Evolutionary conservation across 92 coral and sea anemone species (phyloP), one percentile per base, ranked within the genome.

Genomic region (Diadumene lineata): DNA sequence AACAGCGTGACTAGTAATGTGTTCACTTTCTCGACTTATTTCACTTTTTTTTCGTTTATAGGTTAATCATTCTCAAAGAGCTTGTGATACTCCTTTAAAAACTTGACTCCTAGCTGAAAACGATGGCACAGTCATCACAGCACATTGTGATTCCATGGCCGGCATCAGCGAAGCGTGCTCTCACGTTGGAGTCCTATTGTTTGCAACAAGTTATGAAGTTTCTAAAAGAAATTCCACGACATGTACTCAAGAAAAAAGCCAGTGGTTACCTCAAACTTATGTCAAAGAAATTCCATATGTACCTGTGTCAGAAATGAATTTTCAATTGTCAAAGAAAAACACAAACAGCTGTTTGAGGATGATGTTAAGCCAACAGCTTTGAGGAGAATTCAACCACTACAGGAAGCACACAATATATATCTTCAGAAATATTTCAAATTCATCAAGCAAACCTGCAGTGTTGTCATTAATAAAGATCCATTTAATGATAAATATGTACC

Each of bases 391-490:
- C 1, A 21, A 69, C 24, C 34, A 46, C 1, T 7, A 3, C 72
- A 27, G 46, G 28, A 32, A 32, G 23, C 27, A 22, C 74, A 79
- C 64, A n/a, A n/a, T n/a, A 60, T 67, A 10, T 24, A 61, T 70
- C 34, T 80, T 17, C 17, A 51, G 31, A 31, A 63, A 23, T 53
- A 48, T 73, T 31, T 60, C 86, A 9, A 34, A 21, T 17, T 46
- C 66, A 22, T 21, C 31, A 17, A 65, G 30, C 15, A 82, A 68
- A 68, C 32, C 80, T 25, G 86, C 72, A 43, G 57, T 74, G 18
- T 56, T 82, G 24, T 55, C 66, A 1, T 11, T 72, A 2, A 31
- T 71, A 1, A n/a, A n/a, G 0, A 6, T 16, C 76, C 76, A 7
- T 31, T 25, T 31, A 71, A 55, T 31, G 10, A 24, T 7, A 55